Conservation (phyloP, 2,797 vertebrate genomes). For the Nannoperca australis region DNA sequence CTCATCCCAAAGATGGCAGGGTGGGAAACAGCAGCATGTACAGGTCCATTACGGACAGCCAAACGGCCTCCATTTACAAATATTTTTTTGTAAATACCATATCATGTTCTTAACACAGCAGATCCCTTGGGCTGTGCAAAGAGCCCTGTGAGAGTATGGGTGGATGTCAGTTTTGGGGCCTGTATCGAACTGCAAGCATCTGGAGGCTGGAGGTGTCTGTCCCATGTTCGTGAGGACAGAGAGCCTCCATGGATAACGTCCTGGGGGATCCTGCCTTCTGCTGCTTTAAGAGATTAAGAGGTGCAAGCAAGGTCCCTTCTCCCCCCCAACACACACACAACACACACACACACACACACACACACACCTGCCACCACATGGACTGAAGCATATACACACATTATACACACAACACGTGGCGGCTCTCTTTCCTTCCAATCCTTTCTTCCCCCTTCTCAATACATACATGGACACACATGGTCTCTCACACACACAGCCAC, state of each 20-base stretch:
- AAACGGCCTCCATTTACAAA: constrained; percentile 88
- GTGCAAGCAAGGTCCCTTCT: constrained; percentile 22
- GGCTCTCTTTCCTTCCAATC: constrained; percentile 42
- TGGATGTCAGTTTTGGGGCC: constrained; percentile 73
- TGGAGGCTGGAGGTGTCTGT: constrained; percentile 77
- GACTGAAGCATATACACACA: constrained; percentile 31
- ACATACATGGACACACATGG: constrained; percentile 43
- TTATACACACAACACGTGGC: constrained; percentile 56
- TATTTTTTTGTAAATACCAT: constrained; percentile 87
- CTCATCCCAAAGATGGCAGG: constrained; percentile 54
- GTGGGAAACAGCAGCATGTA: constrained; percentile 58
- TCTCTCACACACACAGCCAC: constrained; percentile 37
- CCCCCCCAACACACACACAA: constrained; percentile 14
- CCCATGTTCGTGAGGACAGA: constrained; percentile 46
- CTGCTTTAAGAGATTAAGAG: constrained; percentile 72
- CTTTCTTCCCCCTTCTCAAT: constrained; percentile 38
- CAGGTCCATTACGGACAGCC: constrained; percentile 69
- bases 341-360: constrained; percentile 22
- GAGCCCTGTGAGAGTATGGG: constrained; percentile 79
- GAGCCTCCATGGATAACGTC: constrained; percentile 55
- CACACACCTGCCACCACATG: constrained; percentile 39
- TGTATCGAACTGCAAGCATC: constrained; percentile 84
- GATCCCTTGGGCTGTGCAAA: constrained; percentile 81
- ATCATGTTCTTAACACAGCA: constrained; percentile 88
- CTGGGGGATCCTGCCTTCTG: constrained; percentile 81